A percentile compares a stretch with the other conserved stretches of the same genome.
phyloP scores from a whole-genome alignment of 2,113 vertebrate genomes.

The Grallaria varia region DNA sequence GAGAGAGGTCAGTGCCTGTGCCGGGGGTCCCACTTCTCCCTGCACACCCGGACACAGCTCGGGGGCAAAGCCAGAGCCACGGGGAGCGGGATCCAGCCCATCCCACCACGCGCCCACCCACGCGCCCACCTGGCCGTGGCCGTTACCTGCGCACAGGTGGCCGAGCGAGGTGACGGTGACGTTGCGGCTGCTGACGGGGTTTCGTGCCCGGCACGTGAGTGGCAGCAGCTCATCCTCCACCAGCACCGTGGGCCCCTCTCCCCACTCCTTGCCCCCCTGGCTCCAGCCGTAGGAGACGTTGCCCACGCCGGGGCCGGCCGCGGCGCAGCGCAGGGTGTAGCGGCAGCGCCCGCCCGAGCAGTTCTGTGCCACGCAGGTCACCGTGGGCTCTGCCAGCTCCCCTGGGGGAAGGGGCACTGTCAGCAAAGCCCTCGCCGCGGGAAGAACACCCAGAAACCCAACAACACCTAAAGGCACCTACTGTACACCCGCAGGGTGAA shows the following conservation, averaged over 20 bases:
- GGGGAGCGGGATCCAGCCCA: too few relatives aligned
- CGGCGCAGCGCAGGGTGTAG: fast-evolving
- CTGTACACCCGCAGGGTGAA: background rate
- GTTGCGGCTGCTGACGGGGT: background rate
- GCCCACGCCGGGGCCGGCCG: fast-evolving
- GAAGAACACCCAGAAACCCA: too few relatives aligned
- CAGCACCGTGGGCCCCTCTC: fast-evolving
- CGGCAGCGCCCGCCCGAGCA: fast-evolving
- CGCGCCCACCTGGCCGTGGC: too few relatives aligned
- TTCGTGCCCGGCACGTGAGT: background rate
- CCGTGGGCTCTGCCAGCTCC: fast-evolving
- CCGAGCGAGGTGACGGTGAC: fast-evolving
- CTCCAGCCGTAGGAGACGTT: background rate
- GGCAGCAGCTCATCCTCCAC: fast-evolving
- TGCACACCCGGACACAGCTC: too few relatives aligned
- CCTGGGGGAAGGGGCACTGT: background rate
- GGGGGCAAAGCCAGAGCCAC: too few relatives aligned
- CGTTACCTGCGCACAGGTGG: too few relatives aligned
- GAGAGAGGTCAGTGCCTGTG: background rate
- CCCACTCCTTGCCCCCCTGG: fast-evolving
- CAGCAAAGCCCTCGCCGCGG: background rate
- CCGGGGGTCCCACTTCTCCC: too few relatives aligned
- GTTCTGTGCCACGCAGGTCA: background rate
- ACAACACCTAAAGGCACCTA: background rate
- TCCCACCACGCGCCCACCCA: too few relatives aligned